Percentiles rank a stretch among this genome's conserved stretches.
Evolutionary conservation across 1,140 invertebrate genomes (phyloP).

Genomic region (Drosophila mojavensis): DNA sequence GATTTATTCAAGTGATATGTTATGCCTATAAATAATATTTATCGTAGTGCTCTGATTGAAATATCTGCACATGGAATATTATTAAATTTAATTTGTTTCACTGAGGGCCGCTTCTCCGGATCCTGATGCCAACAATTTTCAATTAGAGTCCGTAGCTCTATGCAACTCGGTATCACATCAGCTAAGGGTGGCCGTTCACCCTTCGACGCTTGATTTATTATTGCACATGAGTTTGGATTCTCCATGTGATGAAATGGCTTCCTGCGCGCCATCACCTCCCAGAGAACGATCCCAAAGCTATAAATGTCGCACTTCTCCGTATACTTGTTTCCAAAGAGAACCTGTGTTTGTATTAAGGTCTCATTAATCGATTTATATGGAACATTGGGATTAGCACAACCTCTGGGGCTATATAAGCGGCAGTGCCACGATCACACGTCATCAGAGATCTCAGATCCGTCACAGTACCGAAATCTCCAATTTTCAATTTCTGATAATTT

Average conservation of each 20-base stretch:
- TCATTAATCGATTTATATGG: neutral
- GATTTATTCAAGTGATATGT: too few species aligned
- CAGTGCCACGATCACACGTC: neutral
- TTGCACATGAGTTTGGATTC: neutral
- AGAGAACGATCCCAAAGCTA: conserved; percentile 42
- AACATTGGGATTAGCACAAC: neutral
- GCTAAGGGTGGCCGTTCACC: neutral
- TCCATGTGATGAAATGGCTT: conserved; percentile 26
- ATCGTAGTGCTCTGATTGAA: neutral
- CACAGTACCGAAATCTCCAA: conserved; percentile 19
- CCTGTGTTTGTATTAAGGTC: neutral
- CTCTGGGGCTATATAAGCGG: conserved; percentile 23
- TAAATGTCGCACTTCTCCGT: conserved; percentile 45
- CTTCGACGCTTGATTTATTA: neutral
- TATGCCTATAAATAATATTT: too few species aligned
- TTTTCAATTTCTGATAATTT: conserved; percentile 5
- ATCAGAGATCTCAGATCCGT: neutral
- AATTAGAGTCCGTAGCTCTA: neutral
- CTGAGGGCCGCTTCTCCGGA: neutral
- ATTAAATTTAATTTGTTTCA: neutral
- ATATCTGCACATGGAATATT: neutral
- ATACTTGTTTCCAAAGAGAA: neutral
- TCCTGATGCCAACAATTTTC: conserved; percentile 6
- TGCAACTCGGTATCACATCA: neutral
- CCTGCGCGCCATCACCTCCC: conserved; percentile 35